Percentiles rank a stretch among this genome's conserved stretches.
Conservation (phyloP, 1,140 invertebrate genomes). For the Drosophila gunungcola region DNA sequence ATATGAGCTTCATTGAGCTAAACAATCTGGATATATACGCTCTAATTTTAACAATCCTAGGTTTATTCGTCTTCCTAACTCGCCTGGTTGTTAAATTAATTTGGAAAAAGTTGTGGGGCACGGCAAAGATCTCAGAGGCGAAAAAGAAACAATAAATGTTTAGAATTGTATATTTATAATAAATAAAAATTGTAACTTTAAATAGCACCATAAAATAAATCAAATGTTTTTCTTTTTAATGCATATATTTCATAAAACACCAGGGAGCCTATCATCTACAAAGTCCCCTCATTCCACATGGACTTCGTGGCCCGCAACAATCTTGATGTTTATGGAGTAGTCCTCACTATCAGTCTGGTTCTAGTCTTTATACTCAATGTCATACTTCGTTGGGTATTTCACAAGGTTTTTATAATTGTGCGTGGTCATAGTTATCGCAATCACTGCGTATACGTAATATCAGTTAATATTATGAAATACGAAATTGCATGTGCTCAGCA, state of each 20-base stretch:
- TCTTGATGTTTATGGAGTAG: slow-evolving; percentile 56
- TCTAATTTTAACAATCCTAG: slow-evolving; percentile 30
- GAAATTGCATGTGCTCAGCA: neutral
- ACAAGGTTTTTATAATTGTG: slow-evolving; percentile 3
- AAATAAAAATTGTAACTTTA: neutral
- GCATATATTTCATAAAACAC: slow-evolving; percentile 67
- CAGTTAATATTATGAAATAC: slow-evolving; percentile 13
- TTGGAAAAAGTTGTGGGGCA: slow-evolving; percentile 7
- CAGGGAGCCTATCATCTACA: slow-evolving; percentile 85
- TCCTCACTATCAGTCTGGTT: neutral
- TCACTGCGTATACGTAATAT: slow-evolving; percentile 11
- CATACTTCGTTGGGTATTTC: slow-evolving; percentile 14
- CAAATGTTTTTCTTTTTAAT: neutral
- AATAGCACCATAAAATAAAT: neutral
- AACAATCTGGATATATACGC: slow-evolving; percentile 72
- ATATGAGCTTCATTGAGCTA: slow-evolving; percentile 59
- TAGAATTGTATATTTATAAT: neutral
- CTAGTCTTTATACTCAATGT: neutral
- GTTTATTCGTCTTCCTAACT: slow-evolving; percentile 1
- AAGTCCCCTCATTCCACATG: slow-evolving; percentile 75
- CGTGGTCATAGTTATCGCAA: neutral
- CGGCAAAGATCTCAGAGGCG: neutral
- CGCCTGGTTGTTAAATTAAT: slow-evolving; percentile 13
- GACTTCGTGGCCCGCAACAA: slow-evolving; percentile 36
- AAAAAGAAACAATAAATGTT: slow-evolving; percentile 27